These are phyloP conservation scores for Cottoperca gobio DNA, from an alignment of 2,797 vertebrate species.

Conservation along the genomic window DNA sequence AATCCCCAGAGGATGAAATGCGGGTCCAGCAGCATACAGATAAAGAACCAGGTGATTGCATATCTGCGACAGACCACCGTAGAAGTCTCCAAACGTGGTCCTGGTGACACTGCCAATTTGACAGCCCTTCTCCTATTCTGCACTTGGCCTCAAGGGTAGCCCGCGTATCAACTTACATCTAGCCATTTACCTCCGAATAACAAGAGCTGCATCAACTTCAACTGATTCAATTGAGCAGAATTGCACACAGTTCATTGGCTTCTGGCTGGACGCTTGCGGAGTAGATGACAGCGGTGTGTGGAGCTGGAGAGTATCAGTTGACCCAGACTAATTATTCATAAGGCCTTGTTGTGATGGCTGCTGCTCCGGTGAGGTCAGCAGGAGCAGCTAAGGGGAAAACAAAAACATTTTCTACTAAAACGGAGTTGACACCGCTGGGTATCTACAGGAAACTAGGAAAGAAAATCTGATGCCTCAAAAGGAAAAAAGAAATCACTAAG, in stretches of 20 bases:
- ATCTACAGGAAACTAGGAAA: conserved; percentile 44
- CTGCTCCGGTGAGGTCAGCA: conserved; percentile 64
- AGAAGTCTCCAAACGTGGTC: conserved; percentile 49
- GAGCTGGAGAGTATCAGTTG: conserved; percentile 77
- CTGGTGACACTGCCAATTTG: conserved; percentile 61
- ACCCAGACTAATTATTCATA: conserved; percentile 81
- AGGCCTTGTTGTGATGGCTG: conserved; percentile 78
- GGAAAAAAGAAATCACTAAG: conserved; percentile 6
- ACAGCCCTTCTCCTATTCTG: conserved; percentile 59
- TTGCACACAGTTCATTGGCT: conserved; percentile 72
- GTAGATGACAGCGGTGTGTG: conserved; percentile 64
- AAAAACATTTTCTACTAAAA: conserved; percentile 70
- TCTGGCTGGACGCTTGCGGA: conserved; percentile 61
- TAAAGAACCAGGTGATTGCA: conserved; percentile 67
- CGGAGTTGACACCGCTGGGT: conserved; percentile 42
- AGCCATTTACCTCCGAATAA: conserved; percentile 67
- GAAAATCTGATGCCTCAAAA: conserved; percentile 41
- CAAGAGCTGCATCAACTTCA: conserved; percentile 62
- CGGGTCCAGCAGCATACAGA: conserved; percentile 58
- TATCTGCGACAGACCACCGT: conserved; percentile 74
- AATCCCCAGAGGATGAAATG: conserved; percentile 69
- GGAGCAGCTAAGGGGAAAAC: conserved; percentile 59
- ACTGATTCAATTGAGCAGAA: conserved; percentile 73
- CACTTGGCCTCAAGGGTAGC: conserved; percentile 51
- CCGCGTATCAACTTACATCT: conserved; percentile 69